Base-by-base conservation (phyloP, 2,888 invertebrate species). In the Phortica okadai region DNA sequence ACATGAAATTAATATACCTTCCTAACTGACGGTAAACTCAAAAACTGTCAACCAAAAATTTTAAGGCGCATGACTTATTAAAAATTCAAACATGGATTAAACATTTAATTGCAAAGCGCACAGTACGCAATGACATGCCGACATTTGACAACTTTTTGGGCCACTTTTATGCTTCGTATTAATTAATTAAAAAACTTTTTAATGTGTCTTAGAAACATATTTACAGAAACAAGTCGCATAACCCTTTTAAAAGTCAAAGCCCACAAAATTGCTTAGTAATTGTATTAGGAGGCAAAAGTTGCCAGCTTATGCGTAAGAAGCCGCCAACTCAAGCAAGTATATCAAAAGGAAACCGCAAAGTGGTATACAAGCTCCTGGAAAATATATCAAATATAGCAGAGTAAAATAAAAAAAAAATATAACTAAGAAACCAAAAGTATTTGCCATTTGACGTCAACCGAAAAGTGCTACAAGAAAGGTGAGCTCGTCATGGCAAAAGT, bases 171-270 rank as follows among this genome's bases (percentile, higher is more conserved):
- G 21, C 41, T 11, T 54, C 33, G 11, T 45, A 54, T 72, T 54
- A 72, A 70, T 54, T 72, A 72, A 72, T 54, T 54, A 72, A 72
- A 56, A 72, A 72, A 72, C 70, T 72, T 72, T 72, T 25, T 33
- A 72, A 33, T 33, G 33, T 33, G 33, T 33, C 33, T 33, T 33
- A 33, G 33, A 33, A 44, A 14, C 14, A 7, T 44, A 67, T 50
- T 14, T 50, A 14, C 50, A 14, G 50, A 50, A 50, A 50, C 10
- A 14, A 50, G 14, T 50, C 50, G 10, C 50, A 50, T 11, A 50
- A 8, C 14, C 50, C 50, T 50, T 50, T 50, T 50, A 50, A 50
- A 50, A 50, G 8, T 50, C 50, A 50, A 50, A 50, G 50, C 8
- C 67, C 67, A 67, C 67, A 44, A 67, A 67, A 67, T 67, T 67